Evolutionary conservation across 2,797 vertebrate species (phyloP), one percentile per base, ranked within the genome.

Genomic region (Perdix hodgsoniae): DNA sequence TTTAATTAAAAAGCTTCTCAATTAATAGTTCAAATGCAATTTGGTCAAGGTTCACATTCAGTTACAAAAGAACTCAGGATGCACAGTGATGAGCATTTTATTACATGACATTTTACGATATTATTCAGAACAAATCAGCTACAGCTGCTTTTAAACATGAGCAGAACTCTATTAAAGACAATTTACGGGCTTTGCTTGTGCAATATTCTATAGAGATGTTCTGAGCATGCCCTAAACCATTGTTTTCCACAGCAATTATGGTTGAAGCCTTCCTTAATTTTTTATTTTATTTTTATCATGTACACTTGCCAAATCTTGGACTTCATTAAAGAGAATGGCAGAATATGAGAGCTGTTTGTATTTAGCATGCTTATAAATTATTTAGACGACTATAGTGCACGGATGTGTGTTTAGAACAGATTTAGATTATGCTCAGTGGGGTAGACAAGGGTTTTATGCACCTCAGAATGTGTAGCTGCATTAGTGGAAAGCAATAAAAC

Each of bases 311-410:
- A 87, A n/a, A 78, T 89, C 93, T 81, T 89, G 63, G 54, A 78
- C 42, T 78, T 93, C 72, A 92, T 80, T 69, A 77, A 91, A 85
- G 69, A 90, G 59, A 29, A 50, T 0, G 0, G 45, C 42, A 75
- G 71, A 87, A 39, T 82, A 81, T 65, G 35, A 94, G 39, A 92
- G 52, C 13, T 92, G 72, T 83, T 91, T 94, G 88, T 75, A 87
- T 95, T 91, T 91, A 94, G 75, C 59, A 77, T 0, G 0, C 75
- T 66, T 60, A 37, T 95, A 94, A 95, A 96, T 96, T 90, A 95
- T 95, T 95, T 81, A 95, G 50, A 86, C 69, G 2, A 86, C 84
- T 75, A 57, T 81, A 93, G 67, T 74, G 90, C 91, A 91, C 0
- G 1, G 75, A 93, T 94, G 59, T 85, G 84, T 87, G 54, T 89